Evolutionary conservation across 2,888 invertebrate genomes (phyloP), one percentile per base, ranked within the genome.

Genomic region (Pyrgus malvae): DNA sequence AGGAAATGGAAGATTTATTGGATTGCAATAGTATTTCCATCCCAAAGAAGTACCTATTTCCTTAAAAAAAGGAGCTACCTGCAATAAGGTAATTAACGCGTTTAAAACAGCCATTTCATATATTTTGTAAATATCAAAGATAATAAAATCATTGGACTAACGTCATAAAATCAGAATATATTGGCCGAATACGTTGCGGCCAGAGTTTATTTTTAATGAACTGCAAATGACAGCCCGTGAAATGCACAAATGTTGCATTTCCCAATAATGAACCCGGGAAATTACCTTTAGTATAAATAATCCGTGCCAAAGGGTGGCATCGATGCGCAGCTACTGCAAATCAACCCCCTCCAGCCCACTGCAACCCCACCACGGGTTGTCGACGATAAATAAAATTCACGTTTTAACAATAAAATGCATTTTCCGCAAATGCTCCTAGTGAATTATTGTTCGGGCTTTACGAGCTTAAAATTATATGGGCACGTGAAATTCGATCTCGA

Each of bases 361-460:
- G 60, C 63, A 60, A 61, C 70, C 66, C 76, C 78, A 76, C 78
- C 82, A 78, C 77, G 75, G 77, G 76, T 82, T 85, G 89, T 89
- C 86, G 84, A 74, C 87, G 78, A 89, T 90, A 90, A 89, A 89
- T 89, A 90, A 90, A 90, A 89, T 90, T 90, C 89, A 89, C 89
- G 89, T 89, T 89, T 90, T 89, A 90, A 89, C 89, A 90, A 90
- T 90, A 90, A 90, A 90, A 89, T 90, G 89, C 88, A 89, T 90
- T 89, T 90, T 89, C 90, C 89, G 88, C 89, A 89, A 90, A 90
- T 89, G 89, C 86, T 86, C 76, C 84, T 80, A 68, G 80, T 87
- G 88, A 89, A 85, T 89, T 89, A 89, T 89, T 80, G 81, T 79
- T 68, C 80, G 72, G 76, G 86, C 85, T 90, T 89, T 89, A 90